Evolutionary conservation across 2,113 vertebrate genomes (phyloP), one percentile per base, ranked within the genome.

Genomic region (Xenopus laevis): DNA sequence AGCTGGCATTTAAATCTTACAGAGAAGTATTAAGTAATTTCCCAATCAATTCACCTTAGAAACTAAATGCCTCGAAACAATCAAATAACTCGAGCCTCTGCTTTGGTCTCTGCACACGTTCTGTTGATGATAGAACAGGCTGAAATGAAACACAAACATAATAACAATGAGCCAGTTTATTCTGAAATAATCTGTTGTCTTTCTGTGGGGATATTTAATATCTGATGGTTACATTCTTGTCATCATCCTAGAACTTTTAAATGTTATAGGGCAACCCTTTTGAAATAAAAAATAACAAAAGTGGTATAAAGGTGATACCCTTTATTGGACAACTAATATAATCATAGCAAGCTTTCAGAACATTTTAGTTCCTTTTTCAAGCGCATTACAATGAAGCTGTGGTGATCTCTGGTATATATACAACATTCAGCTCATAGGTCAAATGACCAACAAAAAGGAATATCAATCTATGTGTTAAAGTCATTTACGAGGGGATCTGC

Each of bases 181-280:
- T 73, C 72, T 79, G 59, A 80, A 79, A 78, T 79, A n/a, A 40
- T 86, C 87, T 79, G 5, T 74, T 81, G 62, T 16, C 52, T 69
- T 68, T 84, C 72, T 82, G 52, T 47, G 66, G 46, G 65, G 58
- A 81, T 78, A 80, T 77, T 11, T 17, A 79, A 30, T 76, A 72
- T 83, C 76, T 11, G 6, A 59, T 80, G 66, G 79, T 75, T 55
- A 16, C 53, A n/a, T 55, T 55, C 7, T n/a, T 55, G 53, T 50
- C 17, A n/a, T 16, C 53, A 55, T 16, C 16, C 17, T n/a, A 55
- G 17, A 16, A 55, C 53, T 55, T 55, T 16, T 13, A 50, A 50
- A 50, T 50, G 47, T n/a, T n/a, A n/a, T n/a, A n/a, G n/a, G n/a
- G n/a, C n/a, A n/a, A n/a, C n/a, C n/a, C n/a, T n/a, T n/a, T n/a